A percentile compares a stretch with the other conserved stretches of the same genome.
Conservation (phyloP, 2,113 vertebrate species). For the Apaloderma vittatum region DNA sequence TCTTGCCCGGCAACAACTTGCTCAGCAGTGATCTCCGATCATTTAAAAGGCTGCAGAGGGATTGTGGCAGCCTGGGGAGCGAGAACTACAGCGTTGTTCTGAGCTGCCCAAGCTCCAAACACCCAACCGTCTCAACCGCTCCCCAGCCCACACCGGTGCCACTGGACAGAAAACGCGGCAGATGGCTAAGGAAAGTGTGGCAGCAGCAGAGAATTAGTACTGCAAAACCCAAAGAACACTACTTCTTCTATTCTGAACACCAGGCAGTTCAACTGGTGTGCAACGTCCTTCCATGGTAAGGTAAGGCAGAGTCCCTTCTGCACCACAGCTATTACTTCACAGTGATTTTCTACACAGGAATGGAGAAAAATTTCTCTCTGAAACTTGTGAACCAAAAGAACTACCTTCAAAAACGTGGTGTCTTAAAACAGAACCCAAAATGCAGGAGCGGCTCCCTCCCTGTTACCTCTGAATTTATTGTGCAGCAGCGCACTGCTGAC, state of each 20-base stretch:
- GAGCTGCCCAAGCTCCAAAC: not conserved
- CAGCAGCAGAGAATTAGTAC: not conserved
- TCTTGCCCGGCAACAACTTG: not conserved
- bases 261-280: not conserved
- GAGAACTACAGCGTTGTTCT: not conserved
- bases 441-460: not conserved
- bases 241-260: not conserved
- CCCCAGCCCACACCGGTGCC: rapidly evolving
- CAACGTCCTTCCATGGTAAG: not conserved
- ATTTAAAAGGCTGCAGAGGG: not conserved
- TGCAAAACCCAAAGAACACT: not conserved
- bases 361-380: not conserved
- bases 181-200: not conserved
- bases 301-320: not conserved
- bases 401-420: not conserved
- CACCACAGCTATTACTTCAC: not conserved
- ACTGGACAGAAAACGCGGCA: not conserved
- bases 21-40: rapidly evolving
- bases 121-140: rapidly evolving
- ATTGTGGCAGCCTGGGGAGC: not conserved
- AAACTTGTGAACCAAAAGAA: not conserved
- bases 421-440: not conserved
- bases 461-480: not conserved
- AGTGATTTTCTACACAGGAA: not conserved
- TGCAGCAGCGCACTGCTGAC: not conserved